These are phyloP conservation scores for Tachina fera DNA, from an alignment of 2,888 invertebrate species.

Conservation along the genomic window DNA sequence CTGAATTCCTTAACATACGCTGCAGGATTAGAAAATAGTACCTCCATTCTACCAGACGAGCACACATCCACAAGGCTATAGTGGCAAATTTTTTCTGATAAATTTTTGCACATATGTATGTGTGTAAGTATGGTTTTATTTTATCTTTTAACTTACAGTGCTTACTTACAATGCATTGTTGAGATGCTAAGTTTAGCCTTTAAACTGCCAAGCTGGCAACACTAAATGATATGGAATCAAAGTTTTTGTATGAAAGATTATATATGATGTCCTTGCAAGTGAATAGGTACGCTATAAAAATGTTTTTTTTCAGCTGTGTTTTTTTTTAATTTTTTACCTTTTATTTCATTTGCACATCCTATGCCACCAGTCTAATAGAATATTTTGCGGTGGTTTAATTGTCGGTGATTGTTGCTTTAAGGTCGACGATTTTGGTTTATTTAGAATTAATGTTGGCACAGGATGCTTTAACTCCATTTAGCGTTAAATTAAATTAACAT, in stretches of 20 bases:
- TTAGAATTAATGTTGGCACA: slow-evolving; percentile 20
- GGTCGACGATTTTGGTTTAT: slow-evolving; percentile 43
- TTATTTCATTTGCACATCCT: slow-evolving; percentile 1
- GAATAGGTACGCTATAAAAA: slow-evolving; percentile 19
- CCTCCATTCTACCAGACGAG: too few species aligned
- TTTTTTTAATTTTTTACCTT: not conserved
- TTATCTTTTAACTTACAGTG: too few species aligned
- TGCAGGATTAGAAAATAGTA: too few species aligned
- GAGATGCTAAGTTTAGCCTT: too few species aligned
- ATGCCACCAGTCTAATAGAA: slow-evolving; percentile 45
- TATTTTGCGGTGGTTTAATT: slow-evolving; percentile 55
- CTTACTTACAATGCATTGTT: too few species aligned
- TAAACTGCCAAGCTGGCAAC: too few species aligned
- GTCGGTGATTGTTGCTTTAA: slow-evolving; percentile 62
- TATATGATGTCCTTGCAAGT: slow-evolving; percentile 45
- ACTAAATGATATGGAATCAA: too few species aligned
- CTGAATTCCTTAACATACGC: too few species aligned
- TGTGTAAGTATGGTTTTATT: too few species aligned
- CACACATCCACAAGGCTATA: too few species aligned
- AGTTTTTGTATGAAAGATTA: not conserved
- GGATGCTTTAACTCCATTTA: not conserved
- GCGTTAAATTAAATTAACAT: not conserved
- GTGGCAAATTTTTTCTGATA: too few species aligned
- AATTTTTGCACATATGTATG: too few species aligned
- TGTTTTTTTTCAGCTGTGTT: slow-evolving; percentile 1